A percentile compares a stretch with the other conserved stretches of the same genome.
Conservation (phyloP, 2,113 vertebrate genomes). For the Sapayoa aenigma region DNA sequence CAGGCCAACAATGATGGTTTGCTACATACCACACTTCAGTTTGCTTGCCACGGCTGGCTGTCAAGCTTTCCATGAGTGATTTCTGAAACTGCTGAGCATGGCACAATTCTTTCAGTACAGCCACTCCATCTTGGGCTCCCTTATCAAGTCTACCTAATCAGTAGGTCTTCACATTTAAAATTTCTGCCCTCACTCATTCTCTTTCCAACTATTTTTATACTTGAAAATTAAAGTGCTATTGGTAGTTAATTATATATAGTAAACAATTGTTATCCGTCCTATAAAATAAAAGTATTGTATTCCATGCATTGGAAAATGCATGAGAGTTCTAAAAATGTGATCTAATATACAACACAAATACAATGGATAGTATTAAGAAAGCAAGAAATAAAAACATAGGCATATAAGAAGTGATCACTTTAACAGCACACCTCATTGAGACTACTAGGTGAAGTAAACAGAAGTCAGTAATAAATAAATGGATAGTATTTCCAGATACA, state of each 20-base stretch:
- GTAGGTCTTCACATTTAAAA: neutral
- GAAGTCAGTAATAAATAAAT: neutral
- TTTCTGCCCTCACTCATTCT: neutral
- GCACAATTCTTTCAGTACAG: neutral
- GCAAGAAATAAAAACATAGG: neutral
- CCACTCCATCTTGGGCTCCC: neutral
- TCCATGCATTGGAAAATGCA: neutral
- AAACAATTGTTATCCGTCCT: neutral
- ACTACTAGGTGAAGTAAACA: neutral
- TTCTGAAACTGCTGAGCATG: neutral
- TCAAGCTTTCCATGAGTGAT: neutral
- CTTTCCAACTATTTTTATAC: neutral
- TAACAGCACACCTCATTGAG: neutral
- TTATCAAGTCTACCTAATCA: neutral
- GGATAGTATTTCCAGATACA: neutral
- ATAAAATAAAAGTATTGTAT: neutral
- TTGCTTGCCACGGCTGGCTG: neutral
- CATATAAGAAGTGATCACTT: too few species aligned
- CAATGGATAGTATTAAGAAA: neutral
- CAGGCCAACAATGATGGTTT: neutral
- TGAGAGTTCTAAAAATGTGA: neutral
- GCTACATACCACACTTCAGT: neutral
- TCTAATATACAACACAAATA: neutral
- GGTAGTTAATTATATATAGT: neutral
- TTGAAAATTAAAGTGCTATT: neutral